Evolutionary conservation across 92 coral and sea anemone species (phyloP), one percentile per base, ranked within the genome.

Genomic region (Zoanthus gigantus): DNA sequence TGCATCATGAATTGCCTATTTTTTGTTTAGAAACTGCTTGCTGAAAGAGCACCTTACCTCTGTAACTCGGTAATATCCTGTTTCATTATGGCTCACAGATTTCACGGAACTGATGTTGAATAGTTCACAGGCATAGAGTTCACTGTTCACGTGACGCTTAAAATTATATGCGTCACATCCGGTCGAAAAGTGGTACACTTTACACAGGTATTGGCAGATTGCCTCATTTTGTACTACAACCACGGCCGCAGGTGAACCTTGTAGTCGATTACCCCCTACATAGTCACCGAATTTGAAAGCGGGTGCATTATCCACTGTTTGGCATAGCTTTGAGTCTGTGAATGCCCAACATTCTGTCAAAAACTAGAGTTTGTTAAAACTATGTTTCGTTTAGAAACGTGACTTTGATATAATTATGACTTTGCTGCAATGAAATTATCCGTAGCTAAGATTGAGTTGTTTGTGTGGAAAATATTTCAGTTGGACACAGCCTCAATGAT

Each of bases 131-230:
- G 23, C 66, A 13, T 50, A 56, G 30, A 76, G 32, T 14, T 28
- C 63, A 23, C n/a, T 29, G 18, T 76, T 52, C 7, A 29, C 37
- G 32, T 50, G 46, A 52, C 28, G 5, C 13, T 46, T 76, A 3
- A 76, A 76, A 34, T 53, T 76, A 63, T 76, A 76, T 10, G 63
- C 81, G 47, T 52, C 81, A 53, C 81, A 76, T 76, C 81, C 81
- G 23, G 18, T 52, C 10, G 37, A 30, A 4, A 76, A 53, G 23
- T 63, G 81, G 31, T 76, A 32, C 0, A 76, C 46, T 37, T 76
- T 50, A 53, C 81, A 76, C 18, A 13, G 45, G 45, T 76, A 76
- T 29, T 76, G 81, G 18, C 65, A 76, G 44, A 76, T 3, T 4
- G 81, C 44, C 13, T 76, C 81, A 17, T 76, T 76, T 7, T 76